Base-by-base conservation (phyloP, 2,797 vertebrate species). In the Botia almorhae region DNA sequence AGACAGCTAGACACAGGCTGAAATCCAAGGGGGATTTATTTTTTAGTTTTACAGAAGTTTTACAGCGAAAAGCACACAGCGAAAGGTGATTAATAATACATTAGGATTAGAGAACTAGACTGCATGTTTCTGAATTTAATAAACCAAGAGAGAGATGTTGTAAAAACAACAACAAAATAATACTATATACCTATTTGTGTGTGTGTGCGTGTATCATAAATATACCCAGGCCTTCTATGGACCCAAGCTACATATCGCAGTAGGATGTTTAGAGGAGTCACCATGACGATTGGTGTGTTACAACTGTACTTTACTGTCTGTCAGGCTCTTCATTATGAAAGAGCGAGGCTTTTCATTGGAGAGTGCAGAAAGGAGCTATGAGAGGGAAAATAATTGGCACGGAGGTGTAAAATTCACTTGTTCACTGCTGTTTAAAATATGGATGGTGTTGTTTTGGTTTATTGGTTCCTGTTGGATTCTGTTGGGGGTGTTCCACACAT, bases 401-500 rank as follows among this genome's bases (percentile, higher is more conserved):
- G 88, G 90, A 86, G 84, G 91, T 90, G 92, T 86, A 91, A 88
- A 85, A 83, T 89, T 90, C 87, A 90, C 88, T 89, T 88, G 92
- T 91, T 90, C 89, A 87, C 91, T 91, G 91, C 90, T 92, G 91
- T 91, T 93, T 95, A 91, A 94, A 94, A 95, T 94, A 94, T 94
- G 93, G 90, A 95, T 94, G 93, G 89, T 93, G 92, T 90, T 93
- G 92, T 93, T 94, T 92, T 91, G 91, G 92, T 92, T 68, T 91
- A 89, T 89, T 84, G 67, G 83, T 83, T 92, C 92, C 92, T 92
- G 92, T 92, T 93, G 90, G 92, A 91, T 93, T 93, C 91, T 91
- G 86, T 87, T 88, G 75, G 84, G 89, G 88, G 88, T 81, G 60
- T 83, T 87, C 84, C 71, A 89, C 82, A 89, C 91, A 91, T 93